Evolutionary conservation across 2,113 vertebrate genomes (phyloP), one percentile per base, ranked within the genome.

Genomic region (Equus quagga): DNA sequence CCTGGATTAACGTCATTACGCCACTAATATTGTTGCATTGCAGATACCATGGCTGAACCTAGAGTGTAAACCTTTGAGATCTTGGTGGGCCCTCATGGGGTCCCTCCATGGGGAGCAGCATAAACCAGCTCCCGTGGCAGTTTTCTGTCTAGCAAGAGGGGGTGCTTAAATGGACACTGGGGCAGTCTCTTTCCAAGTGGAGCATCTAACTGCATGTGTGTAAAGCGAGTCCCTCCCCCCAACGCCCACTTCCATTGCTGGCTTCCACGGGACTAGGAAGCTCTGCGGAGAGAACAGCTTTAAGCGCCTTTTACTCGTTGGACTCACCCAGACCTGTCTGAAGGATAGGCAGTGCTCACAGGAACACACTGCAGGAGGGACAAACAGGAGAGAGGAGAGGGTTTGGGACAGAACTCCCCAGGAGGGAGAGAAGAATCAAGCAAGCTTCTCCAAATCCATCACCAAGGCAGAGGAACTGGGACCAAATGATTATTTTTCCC

Each of bases 301-400:
- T 64, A 33, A 28, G 49, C 7, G 33, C 26, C 26, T 11, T 62
- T 90, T 56, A 11, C 79, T 51, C 23, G 72, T 54, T 0, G 2
- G 73, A 69, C 49, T 54, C 24, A 28, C 31, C 4, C 12, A 31
- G 44, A 28, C 7, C 8, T 4, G 0, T 44, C 73, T 58, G 67
- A 76, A 15, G 73, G 15, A 3, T 46, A 60, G 18, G 21, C 31
- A 31, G 4, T 0, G 18, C 19, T 14, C 69, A 28, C 26, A n/a
- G 33, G 28, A 24, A 31, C 69, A 13, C 13, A 6, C 41, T n/a
- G 15, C 15, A 21, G 60, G 19, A 51, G 17, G 65, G 21, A 15
- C 21, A 6, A 1, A 11, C 0, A 0, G 17, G 1, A 13, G 10
- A 6, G 6, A 26, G 58, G 36, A 36, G 28, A 64, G 5, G 23